phyloP scores from a whole-genome alignment of 1,140 invertebrate genomes.

The Lordiphosa mommai region DNA sequence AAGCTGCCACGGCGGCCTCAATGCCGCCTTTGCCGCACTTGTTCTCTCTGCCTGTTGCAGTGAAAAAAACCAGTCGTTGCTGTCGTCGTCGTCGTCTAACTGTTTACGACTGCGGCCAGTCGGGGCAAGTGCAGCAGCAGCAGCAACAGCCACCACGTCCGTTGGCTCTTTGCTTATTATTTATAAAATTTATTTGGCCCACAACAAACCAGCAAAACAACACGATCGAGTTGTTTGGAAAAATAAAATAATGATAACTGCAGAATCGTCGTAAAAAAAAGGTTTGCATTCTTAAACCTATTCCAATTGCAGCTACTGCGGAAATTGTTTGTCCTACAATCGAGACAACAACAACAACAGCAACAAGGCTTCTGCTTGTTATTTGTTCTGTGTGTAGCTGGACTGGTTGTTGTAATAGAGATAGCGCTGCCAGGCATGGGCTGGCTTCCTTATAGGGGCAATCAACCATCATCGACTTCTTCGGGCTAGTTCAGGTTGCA shows the following conservation, averaged over 20 bases:
- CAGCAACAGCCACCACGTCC: slow-evolving; percentile 34
- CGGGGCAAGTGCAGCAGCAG: slow-evolving; percentile 41
- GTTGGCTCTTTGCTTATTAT: slow-evolving; percentile 59
- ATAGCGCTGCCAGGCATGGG: slow-evolving; percentile 43
- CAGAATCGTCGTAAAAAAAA: slow-evolving; percentile 35
- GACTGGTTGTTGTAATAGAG: slow-evolving; percentile 65
- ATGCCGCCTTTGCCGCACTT: slow-evolving; percentile 46
- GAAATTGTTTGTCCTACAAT: slow-evolving; percentile 68
- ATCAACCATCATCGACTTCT: slow-evolving; percentile 66
- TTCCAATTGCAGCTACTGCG: slow-evolving; percentile 42
- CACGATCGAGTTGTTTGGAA: slow-evolving; percentile 61
- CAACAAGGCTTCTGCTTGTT: slow-evolving; percentile 28
- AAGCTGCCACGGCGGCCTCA: slow-evolving; percentile 48
- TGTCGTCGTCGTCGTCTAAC: slow-evolving; percentile 52
- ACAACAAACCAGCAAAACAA: slow-evolving; percentile 47
- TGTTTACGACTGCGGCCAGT: slow-evolving; percentile 58
- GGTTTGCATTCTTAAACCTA: slow-evolving; percentile 38
- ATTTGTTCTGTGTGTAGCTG: slow-evolving; percentile 41
- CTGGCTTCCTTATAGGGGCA: slow-evolving; percentile 74
- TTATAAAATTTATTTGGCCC: slow-evolving; percentile 75
- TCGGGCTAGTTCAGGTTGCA: slow-evolving; percentile 54
- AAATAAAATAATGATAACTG: slow-evolving; percentile 72
- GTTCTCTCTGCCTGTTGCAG: slow-evolving; percentile 22
- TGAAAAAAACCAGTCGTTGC: slow-evolving; percentile 64
- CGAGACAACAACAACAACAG: slow-evolving; percentile 5